Percentiles rank a stretch among this genome's conserved stretches.
Evolutionary conservation across 2,888 invertebrate species (phyloP).

Genomic region (Erynnis tages): DNA sequence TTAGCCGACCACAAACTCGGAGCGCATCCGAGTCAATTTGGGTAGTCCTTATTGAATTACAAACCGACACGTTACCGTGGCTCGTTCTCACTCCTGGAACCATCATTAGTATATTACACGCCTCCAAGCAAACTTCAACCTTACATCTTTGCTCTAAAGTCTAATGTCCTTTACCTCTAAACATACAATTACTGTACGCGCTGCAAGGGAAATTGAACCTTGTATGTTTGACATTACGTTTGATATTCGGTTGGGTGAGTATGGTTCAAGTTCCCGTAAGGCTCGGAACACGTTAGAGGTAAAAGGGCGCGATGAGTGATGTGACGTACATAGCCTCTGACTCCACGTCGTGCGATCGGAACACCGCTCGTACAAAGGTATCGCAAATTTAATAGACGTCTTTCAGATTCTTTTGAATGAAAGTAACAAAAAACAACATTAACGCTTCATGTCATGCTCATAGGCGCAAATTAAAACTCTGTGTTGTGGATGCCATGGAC

Average conservation of each 20-base stretch:
- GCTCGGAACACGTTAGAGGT: constrained; percentile 50
- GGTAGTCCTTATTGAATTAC: constrained; percentile 77
- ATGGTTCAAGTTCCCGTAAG: constrained; percentile 40
- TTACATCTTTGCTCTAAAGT: constrained; percentile 30
- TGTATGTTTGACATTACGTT: constrained; percentile 30
- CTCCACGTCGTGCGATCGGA: constrained; percentile 46
- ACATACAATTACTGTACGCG: constrained; percentile 12
- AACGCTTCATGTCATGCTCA: too few species aligned
- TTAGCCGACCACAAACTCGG: constrained; percentile 66
- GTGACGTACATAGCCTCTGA: constrained; percentile 69
- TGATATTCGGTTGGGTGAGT: constrained; percentile 32
- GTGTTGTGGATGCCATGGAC: too few species aligned
- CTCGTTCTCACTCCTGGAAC: constrained; percentile 44
- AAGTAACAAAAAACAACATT: too few species aligned
- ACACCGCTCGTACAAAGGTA: constrained; percentile 13
- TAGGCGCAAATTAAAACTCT: too few species aligned
- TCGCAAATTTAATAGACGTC: constrained; percentile 14
- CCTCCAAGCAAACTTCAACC: constrained; percentile 33
- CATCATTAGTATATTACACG: constrained; percentile 35
- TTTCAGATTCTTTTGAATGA: not conserved
- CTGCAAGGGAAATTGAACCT: constrained; percentile 21
- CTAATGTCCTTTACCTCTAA: constrained; percentile 30
- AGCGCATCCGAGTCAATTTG: constrained; percentile 75
- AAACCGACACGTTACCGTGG: constrained; percentile 66
- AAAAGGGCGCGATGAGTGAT: constrained; percentile 70